Base-by-base conservation (phyloP, 92 coral and sea anemone genomes). In the Palythoa heliodiscus region DNA sequence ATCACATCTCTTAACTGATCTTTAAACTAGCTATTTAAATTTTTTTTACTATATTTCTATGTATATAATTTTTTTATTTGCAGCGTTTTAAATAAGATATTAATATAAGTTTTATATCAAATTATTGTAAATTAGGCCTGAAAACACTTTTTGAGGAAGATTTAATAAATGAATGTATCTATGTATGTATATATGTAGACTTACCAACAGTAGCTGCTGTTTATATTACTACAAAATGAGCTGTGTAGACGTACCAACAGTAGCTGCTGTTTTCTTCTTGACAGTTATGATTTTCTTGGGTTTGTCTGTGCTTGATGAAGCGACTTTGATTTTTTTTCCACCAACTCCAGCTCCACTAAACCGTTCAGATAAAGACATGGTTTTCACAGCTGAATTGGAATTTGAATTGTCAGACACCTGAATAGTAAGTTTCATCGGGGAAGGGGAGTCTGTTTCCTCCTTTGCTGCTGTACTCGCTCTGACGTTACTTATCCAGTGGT, bases 401-500 rank as follows among this genome's bases (percentile, higher is more conserved):
- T 77, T 76, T 47, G 78, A 71, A 2, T 90, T 86, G 55, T 87
- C 77, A 13, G 72, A 78, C 43, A 93, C 73, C 72, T 89, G 86
- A 53, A 88, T 83, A 4, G 88, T 78, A 11, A 92, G 88, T 37
- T 87, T 90, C 68, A 87, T 88, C 50, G 84, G 88, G 68, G 75
- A 64, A 9, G 91, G 85, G 6, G 90, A 40, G 47, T 91, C 69
- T 2, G 29, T 63, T 63, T 11, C 69, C 10, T 87, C 53, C 64
- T 52, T 66, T 19, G 70, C 52, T 57, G 89, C 87, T 82, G 89
- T 89, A 3, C 53, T 69, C 54, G 87, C 76, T 38, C 89, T 88
- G 77, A 90, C 93, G 47, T 88, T 92, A 79, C 78, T 94, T 22
- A 94, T 94, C 95, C 95, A 94, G 58, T 89, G 84, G 79, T 94